Evolutionary conservation across 2,797 vertebrate genomes (phyloP).

Genomic region (Scomberomorus guttatus): DNA sequence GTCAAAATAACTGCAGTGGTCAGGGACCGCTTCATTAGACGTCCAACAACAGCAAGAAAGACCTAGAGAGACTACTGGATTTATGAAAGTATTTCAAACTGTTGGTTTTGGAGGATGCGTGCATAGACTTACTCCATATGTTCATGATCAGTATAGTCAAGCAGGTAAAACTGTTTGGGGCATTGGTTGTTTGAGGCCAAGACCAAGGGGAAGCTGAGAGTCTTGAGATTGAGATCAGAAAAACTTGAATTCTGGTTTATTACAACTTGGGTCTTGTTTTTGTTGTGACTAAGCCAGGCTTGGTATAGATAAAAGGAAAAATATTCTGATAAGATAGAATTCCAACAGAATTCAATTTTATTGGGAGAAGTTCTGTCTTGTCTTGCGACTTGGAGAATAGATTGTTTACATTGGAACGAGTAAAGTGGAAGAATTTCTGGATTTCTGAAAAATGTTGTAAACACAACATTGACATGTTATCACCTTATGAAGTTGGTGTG

Average conservation of each 20-base stretch:
- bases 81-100: constrained; percentile 1
- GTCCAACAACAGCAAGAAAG: constrained; percentile 36
- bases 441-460: too few relatives aligned
- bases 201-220: not conserved
- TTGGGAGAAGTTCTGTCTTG: too few relatives aligned
- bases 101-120: constrained; percentile 25
- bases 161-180: not conserved
- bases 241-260: not conserved
- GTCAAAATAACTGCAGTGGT: constrained; percentile 23
- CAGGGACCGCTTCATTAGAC: not conserved
- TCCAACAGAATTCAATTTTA: too few relatives aligned
- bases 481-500: too few relatives aligned
- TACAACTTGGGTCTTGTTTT: too few relatives aligned
- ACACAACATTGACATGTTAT: too few relatives aligned
- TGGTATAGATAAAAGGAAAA: too few relatives aligned
- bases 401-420: too few relatives aligned
- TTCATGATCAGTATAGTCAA: constrained; percentile 1
- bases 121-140: constrained; percentile 1
- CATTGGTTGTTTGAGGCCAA: not conserved
- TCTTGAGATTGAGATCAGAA: not conserved
- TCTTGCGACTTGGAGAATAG: too few relatives aligned
- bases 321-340: too few relatives aligned
- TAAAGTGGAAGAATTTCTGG: too few relatives aligned
- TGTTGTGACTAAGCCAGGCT: too few relatives aligned
- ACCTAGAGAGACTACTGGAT: not conserved